Base-by-base conservation (phyloP, 2,888 invertebrate species). In the Catocala fraxini region DNA sequence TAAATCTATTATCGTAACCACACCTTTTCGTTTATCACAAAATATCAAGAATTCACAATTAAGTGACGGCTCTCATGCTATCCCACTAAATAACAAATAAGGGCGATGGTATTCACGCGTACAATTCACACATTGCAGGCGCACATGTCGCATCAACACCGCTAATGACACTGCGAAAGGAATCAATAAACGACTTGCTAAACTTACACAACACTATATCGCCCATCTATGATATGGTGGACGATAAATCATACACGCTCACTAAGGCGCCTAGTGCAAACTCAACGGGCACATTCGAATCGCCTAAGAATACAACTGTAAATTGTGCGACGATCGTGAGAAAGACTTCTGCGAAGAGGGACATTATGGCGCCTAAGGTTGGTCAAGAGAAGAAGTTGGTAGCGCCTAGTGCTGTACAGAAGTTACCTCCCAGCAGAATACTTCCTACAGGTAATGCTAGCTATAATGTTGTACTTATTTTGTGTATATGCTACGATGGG, bases 61-160 rank as follows among this genome's bases (percentile, higher is more conserved):
- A 25, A 25, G 25, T 25, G 4, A 25, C 4, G 4, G 25, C 4
- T 25, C 25, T 25, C 25, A 0, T 25, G 25, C 25, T 39, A 6
- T 39, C 6, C 35, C 35, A 39, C 35, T 6, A 39, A 39, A 39
- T 9, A 6, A 7, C 35, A 39, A 6, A 4, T 0, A 5, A 2
- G 35, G 35, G 35, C 35, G 9, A 6, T 5, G 51, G 35, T 51
- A 48, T 34, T 51, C 51, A 41, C 39, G 15, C 51, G 0, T 25
- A 41, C 12, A 11, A 6, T 49, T 33, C 53, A 53, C 73, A 47
- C 64, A 56, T 84, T 82, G 35, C 88, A 93, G 92, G 84, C 68
- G 13, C 72, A 48, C 89, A 89, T 74, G 78, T 92, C 59, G 89
- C 92, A 12, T 94, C 94, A 39, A 94, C 94, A 11, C 94, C 94